Percentiles rank a stretch among this genome's conserved stretches.
Evolutionary conservation across 37 sponge, comb jelly and placozoan species (phyloP).

Genomic region (Beroe forskalii): DNA sequence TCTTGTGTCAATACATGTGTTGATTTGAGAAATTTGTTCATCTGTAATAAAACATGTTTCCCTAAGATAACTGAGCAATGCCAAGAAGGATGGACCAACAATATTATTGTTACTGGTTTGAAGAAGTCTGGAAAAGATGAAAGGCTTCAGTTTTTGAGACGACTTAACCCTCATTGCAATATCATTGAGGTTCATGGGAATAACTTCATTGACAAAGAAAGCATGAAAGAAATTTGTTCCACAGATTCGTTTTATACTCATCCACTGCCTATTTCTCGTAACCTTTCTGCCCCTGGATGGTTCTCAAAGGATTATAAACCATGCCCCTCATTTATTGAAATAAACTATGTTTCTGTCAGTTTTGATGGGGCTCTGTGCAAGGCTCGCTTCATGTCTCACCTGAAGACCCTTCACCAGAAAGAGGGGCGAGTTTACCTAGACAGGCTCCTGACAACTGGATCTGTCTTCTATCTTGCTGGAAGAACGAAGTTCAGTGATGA

Average conservation of each 20-base stretch:
- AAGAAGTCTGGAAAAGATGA: constrained; percentile 42
- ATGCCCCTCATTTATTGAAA: constrained; percentile 3
- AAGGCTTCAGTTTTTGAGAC: neutral
- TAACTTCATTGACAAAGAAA: constrained; percentile 40
- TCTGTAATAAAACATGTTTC: constrained; percentile 29
- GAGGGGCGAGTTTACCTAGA: constrained; percentile 44
- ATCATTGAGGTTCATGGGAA: constrained; percentile 49
- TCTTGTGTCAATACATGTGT: constrained; percentile 20
- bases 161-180: neutral
- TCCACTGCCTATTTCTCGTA: constrained; percentile 38
- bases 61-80: constrained; percentile 35
- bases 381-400: constrained; percentile 60
- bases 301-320: neutral
- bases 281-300: constrained; percentile 42
- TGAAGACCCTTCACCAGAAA: constrained; percentile 56
- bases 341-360: neutral
- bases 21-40: constrained; percentile 21
- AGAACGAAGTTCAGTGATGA: constrained; percentile 53
- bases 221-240: constrained; percentile 19
- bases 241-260: neutral
- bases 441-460: constrained; percentile 12
- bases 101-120: constrained; percentile 36
- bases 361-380: constrained; percentile 28
- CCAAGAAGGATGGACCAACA: constrained; percentile 35
- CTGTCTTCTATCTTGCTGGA: constrained; percentile 48